Conservation (phyloP, 2,797 vertebrate species). For the Gymnopithys bicolor region DNA sequence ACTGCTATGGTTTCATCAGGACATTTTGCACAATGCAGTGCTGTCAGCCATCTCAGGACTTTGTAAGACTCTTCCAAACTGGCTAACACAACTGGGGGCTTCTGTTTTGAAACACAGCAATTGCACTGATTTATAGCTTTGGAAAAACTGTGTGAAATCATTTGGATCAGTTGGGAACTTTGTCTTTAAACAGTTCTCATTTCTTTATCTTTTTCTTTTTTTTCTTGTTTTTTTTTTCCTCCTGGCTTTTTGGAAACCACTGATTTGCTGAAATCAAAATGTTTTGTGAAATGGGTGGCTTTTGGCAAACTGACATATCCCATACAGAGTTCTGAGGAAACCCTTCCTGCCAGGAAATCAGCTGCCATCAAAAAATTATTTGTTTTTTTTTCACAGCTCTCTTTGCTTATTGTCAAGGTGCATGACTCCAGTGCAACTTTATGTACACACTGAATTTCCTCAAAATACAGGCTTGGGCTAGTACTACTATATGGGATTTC, state of each 20-base stretch:
- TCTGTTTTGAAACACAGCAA: slow-evolving; percentile 45
- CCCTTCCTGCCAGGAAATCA: slow-evolving; percentile 36
- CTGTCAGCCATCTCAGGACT: not conserved
- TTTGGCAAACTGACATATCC: slow-evolving; percentile 32
- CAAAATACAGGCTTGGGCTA: not conserved
- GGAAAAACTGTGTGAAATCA: slow-evolving; percentile 1
- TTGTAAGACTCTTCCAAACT: slow-evolving; percentile 9
- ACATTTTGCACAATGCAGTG: not conserved
- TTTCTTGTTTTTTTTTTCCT: rapidly evolving
- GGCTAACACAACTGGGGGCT: not conserved
- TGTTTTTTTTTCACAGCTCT: slow-evolving; percentile 36
- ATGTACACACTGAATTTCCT: not conserved
- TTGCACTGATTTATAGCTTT: slow-evolving; percentile 30
- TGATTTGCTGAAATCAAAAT: slow-evolving; percentile 52
- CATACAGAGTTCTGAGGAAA: slow-evolving; percentile 53
- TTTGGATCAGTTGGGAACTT: slow-evolving; percentile 8
- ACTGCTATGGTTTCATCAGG: not conserved
- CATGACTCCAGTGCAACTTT: not conserved
- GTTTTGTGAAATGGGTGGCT: slow-evolving; percentile 33
- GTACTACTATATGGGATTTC: not conserved
- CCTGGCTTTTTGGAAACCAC: not conserved
- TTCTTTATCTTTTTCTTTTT: not conserved
- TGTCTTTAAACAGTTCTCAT: not conserved
- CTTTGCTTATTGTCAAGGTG: not conserved
- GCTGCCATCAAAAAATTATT: slow-evolving; percentile 36